A percentile compares a stretch with the other conserved stretches of the same genome.
phyloP scores from a whole-genome alignment of 2,797 vertebrate species.

The Botia almorhae region DNA sequence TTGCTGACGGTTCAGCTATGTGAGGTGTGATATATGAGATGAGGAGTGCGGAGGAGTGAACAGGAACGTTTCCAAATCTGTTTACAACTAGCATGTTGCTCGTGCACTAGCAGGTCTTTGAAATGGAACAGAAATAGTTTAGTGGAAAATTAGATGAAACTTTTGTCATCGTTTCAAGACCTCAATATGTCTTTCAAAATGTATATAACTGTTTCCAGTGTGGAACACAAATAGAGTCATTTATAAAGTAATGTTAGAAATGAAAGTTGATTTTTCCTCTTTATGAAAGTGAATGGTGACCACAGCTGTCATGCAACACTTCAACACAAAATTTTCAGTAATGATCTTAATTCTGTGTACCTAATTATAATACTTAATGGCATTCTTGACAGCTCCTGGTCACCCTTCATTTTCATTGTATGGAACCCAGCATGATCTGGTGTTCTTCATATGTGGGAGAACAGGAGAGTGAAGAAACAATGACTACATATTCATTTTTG shows the following conservation, averaged over 20 bases:
- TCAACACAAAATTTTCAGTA: neutral
- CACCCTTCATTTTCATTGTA: too few relatives aligned
- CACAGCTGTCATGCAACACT: neutral
- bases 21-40: slow-evolving; percentile 35
- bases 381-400: too few relatives aligned
- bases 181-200: neutral
- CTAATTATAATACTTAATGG: neutral
- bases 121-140: too few relatives aligned
- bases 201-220: neutral
- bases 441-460: too few relatives aligned
- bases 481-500: neutral
- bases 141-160: neutral
- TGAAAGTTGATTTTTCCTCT: neutral
- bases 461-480: too few relatives aligned
- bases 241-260: neutral
- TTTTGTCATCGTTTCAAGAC: neutral
- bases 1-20: slow-evolving; percentile 29
- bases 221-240: neutral
- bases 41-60: neutral
- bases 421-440: too few relatives aligned
- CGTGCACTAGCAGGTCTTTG: neutral
- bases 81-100: neutral
- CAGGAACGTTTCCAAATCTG: slow-evolving; percentile 29
- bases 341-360: neutral
- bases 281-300: neutral